Base-by-base conservation (phyloP, 2,113 vertebrate species). In the Heteronetta atricapilla region DNA sequence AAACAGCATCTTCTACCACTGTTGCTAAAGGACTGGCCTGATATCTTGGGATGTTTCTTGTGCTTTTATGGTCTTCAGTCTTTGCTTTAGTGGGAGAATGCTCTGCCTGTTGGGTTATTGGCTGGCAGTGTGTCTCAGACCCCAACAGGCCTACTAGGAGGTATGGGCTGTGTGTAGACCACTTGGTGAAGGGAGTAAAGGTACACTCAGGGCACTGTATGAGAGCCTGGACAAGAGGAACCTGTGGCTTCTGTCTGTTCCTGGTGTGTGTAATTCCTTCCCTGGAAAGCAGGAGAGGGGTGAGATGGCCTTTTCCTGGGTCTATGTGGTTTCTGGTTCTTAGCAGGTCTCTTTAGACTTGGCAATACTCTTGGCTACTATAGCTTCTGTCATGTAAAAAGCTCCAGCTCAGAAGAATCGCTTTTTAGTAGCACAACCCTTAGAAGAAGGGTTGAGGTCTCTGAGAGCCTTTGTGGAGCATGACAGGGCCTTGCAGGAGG, bases 131-230 rank as follows among this genome's bases (percentile, higher is more conserved):
- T 4, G 46, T 28, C 12, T 13, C 20, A 44, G 42, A 21, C 10
- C 19, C 52, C 11, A 26, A 8, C 6, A 40, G 56, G 48, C 22
- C 26, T 46, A 0, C 1, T 29, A 29, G 50, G 55, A 36, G 28
- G 7, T 34, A 22, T 1, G 7, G 58, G 19, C 21, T 11, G 2
- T 34, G 0, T 3, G 46, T 62, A 53, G 2, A 1, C 36, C 20
- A 34, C 52, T 58, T 52, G 53, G 33, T 22, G 36, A 26, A 53
- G 52, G 20, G 29, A n/a, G 26, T 14, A 3, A 17, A 1, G 2
- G 40, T 66, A 22, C 13, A 34, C 31, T 15, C 34, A 6, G 31
- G 36, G 46, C 29, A 44, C 19, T 31, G 53, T 48, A 19, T 26
- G 64, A 23, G 29, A 44, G 21, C 50, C 20, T 36, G 58, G 23